Conservation (phyloP, 2,113 vertebrate species). For the Poeciliopsis occidentalis region DNA sequence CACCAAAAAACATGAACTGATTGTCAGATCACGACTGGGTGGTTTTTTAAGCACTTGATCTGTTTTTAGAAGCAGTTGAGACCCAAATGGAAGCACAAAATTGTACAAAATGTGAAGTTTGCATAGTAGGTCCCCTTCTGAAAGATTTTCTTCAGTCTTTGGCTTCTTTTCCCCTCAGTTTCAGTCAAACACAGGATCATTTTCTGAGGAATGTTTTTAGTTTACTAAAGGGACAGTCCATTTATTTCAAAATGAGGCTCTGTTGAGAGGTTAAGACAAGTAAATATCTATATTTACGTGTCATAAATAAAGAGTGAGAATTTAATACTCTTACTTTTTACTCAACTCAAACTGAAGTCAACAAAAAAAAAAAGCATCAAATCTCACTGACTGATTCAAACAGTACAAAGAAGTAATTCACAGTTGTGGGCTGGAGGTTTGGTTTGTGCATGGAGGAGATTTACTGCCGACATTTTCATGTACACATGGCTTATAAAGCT, state of each 20-base stretch:
- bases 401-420: background rate
- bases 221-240: background rate
- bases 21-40: no score
- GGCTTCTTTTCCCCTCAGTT: background rate
- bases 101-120: no score
- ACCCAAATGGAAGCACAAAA: no score
- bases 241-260: background rate
- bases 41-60: no score
- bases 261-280: background rate
- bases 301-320: no score
- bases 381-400: background rate
- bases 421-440: background rate
- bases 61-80: no score
- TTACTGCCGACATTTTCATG: background rate
- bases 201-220: background rate
- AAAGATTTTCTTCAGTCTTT: background rate
- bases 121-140: background rate
- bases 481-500: background rate
- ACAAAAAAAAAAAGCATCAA: background rate
- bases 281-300: no score
- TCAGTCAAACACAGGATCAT: background rate
- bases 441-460: background rate
- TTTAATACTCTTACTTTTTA: no score
- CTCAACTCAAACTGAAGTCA: background rate
- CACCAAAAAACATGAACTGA: no score